These are phyloP conservation scores for Paracanthobrama guichenoti DNA, from an alignment of 2,113 vertebrate genomes.

Conservation along the genomic window DNA sequence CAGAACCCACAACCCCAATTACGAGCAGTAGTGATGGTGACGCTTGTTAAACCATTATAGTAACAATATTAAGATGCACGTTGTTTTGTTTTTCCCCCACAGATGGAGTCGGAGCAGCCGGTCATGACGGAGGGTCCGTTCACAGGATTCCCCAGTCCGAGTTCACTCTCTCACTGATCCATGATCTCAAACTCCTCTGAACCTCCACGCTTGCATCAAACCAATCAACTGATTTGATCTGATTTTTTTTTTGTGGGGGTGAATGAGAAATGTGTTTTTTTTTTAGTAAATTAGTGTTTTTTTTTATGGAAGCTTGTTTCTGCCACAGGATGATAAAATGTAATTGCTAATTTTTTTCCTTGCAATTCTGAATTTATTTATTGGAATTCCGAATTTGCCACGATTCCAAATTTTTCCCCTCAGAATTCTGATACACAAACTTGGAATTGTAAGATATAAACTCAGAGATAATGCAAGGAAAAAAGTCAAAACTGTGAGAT, in stretches of 20 bases:
- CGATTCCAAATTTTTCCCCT: too few relatives aligned
- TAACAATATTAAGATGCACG: background rate
- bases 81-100: conserved; percentile 24
- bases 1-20: background rate
- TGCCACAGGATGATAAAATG: too few relatives aligned
- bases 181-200: background rate
- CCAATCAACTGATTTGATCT: background rate
- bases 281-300: too few relatives aligned
- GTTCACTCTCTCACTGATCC: conserved; percentile 72
- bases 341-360: too few relatives aligned
- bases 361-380: too few relatives aligned
- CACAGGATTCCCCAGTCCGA: conserved; percentile 75
- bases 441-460: too few relatives aligned
- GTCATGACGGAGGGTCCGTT: conserved; percentile 70
- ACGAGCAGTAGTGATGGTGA: background rate
- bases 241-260: background rate
- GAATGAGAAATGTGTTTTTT: background rate
- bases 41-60: background rate
- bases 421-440: too few relatives aligned
- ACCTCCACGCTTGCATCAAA: background rate
- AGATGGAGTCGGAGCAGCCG: conserved; percentile 71
- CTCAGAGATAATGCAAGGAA: too few relatives aligned
- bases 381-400: too few relatives aligned
- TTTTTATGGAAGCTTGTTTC: too few relatives aligned
- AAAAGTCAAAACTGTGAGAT: too few relatives aligned